A percentile compares a stretch with the other conserved stretches of the same genome.
These are phyloP conservation scores for Parnassius smintheus DNA, from an alignment of 2,888 invertebrate species.

Conservation along the genomic window DNA sequence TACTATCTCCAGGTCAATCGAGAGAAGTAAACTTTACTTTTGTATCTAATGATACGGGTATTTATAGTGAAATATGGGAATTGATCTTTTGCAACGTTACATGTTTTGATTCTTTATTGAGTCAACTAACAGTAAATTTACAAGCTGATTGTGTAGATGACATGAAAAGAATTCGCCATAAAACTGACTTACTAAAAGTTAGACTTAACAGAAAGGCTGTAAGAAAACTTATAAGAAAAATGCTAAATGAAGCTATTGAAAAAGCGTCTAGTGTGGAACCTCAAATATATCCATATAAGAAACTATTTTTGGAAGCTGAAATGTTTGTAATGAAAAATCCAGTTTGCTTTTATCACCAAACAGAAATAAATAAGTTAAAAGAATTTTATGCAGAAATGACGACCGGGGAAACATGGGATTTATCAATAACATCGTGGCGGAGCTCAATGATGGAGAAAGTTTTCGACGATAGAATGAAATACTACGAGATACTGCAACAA, in stretches of 20 bases:
- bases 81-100: conserved; percentile 64
- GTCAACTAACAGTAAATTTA: conserved; percentile 55
- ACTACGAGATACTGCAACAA: conserved; percentile 49
- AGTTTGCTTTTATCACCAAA: conserved; percentile 69
- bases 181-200: conserved; percentile 45
- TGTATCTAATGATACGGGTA: conserved; percentile 55
- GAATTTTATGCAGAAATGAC: conserved; percentile 54
- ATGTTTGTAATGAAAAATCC: conserved; percentile 69
- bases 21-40: conserved; percentile 72
- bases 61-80: conserved; percentile 73
- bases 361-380: conserved; percentile 60
- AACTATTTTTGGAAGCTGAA: conserved; percentile 62
- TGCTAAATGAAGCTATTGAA: conserved; percentile 46
- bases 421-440: conserved; percentile 63
- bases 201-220: conserved; percentile 48
- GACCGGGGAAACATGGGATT: conserved; percentile 51
- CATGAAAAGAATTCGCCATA: conserved; percentile 38
- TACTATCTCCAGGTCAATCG: conserved; percentile 74
- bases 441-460: conserved; percentile 56
- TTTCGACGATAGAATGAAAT: conserved; percentile 63
- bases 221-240: conserved; percentile 40
- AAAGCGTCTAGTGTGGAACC: conserved; percentile 48
- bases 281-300: conserved; percentile 60
- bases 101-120: conserved; percentile 53
- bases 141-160: conserved; percentile 60